Conservation (phyloP, 1,140 invertebrate species). For the Anastrepha obliqua region DNA sequence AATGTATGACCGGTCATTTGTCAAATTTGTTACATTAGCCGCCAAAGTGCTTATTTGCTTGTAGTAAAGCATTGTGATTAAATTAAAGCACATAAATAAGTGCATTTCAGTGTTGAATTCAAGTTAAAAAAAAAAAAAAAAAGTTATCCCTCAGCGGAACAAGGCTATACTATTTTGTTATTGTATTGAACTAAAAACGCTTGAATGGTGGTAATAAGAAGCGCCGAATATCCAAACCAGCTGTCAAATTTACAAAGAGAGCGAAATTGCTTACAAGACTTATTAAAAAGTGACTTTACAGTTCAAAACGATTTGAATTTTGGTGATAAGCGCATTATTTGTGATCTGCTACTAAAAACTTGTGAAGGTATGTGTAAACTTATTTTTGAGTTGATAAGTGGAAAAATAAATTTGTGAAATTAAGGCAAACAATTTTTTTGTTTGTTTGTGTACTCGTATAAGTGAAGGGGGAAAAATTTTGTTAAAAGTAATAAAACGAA, state of each 20-base stretch:
- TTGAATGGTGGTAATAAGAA: conserved; percentile 48
- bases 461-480: no score
- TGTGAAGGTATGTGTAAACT: conserved; percentile 34
- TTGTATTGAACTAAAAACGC: background rate
- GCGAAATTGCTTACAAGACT: conserved; percentile 27
- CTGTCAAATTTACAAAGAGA: conserved; percentile 1
- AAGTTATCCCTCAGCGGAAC: background rate
- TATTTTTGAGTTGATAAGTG: background rate
- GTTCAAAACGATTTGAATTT: background rate
- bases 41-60: background rate
- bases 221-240: background rate
- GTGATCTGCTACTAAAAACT: conserved; percentile 18
- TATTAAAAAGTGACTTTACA: conserved; percentile 49
- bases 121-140: background rate
- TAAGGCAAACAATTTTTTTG: no score
- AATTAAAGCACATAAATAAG: background rate
- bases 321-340: background rate
- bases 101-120: background rate
- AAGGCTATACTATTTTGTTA: background rate
- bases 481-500: no score
- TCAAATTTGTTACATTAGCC: conserved; percentile 9
- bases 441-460: no score
- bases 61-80: background rate
- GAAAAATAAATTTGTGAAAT: no score
- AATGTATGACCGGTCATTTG: conserved; percentile 43